A percentile compares a stretch with the other conserved stretches of the same genome.
These are phyloP conservation scores for Leptura quadrifasciata DNA, from an alignment of 2,888 invertebrate genomes.

Conservation along the genomic window DNA sequence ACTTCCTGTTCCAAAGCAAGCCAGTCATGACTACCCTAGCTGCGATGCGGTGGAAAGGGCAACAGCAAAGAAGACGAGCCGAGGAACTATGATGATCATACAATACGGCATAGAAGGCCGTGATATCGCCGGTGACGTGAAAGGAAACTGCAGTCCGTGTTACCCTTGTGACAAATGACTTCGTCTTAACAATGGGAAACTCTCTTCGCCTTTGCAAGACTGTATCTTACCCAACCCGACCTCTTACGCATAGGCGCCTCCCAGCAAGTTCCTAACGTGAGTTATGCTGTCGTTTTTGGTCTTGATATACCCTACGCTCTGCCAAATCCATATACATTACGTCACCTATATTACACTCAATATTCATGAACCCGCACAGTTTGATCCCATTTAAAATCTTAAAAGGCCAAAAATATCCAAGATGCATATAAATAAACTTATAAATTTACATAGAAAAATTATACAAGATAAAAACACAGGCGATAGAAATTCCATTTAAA, in stretches of 20 bases:
- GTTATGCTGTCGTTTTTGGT: constrained; percentile 30
- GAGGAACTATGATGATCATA: constrained; percentile 50
- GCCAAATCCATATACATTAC: constrained; percentile 36
- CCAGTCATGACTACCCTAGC: constrained; percentile 38
- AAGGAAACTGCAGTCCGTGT: constrained; percentile 58
- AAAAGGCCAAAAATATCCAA: not conserved
- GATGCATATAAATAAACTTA: not conserved
- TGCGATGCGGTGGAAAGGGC: constrained; percentile 43
- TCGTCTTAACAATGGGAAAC: constrained; percentile 53
- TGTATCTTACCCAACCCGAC: constrained; percentile 41
- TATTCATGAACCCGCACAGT: constrained; percentile 19
- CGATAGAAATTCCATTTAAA: not conserved
- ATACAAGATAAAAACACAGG: not conserved
- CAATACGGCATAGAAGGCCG: constrained; percentile 54
- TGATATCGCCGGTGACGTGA: constrained; percentile 57
- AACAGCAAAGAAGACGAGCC: constrained; percentile 48
- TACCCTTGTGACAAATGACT: constrained; percentile 59
- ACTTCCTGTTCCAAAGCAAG: constrained; percentile 48
- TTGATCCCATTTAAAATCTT: constrained; percentile 15
- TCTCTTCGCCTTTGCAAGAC: constrained; percentile 46
- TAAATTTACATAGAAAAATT: not conserved
- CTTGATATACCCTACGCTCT: not conserved
- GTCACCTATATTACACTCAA: constrained; percentile 29
- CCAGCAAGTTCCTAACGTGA: constrained; percentile 28
- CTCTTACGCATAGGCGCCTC: constrained; percentile 43